Conservation (phyloP, 2,113 vertebrate genomes). For the Cheirogaleus medius region DNA sequence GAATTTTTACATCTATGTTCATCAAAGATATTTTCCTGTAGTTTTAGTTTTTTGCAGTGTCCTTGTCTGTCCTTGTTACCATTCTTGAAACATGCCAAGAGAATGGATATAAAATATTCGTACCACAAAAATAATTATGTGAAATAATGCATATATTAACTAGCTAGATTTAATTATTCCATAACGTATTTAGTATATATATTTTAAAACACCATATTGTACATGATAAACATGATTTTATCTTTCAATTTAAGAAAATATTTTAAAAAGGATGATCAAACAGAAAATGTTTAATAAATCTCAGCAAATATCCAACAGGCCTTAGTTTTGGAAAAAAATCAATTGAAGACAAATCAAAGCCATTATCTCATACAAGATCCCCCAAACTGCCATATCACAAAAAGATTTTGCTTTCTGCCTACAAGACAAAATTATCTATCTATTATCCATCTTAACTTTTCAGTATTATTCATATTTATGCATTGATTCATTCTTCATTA, state of each 20-base stretch:
- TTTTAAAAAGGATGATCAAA: background rate
- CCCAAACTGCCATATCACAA: background rate
- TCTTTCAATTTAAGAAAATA: background rate
- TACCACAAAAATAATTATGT: background rate
- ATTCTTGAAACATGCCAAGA: background rate
- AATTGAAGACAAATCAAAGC: background rate
- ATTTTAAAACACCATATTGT: background rate
- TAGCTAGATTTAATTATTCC: background rate
- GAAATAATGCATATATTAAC: background rate
- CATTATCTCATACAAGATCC: background rate
- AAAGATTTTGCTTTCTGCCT: background rate
- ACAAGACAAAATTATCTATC: background rate
- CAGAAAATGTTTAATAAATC: background rate
- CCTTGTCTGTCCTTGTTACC: background rate
- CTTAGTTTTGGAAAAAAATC: background rate
- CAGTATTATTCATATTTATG: background rate
- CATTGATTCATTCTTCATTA: background rate
- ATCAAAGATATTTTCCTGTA: background rate
- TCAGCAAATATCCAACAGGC: background rate
- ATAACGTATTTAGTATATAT: background rate
- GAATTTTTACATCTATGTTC: background rate
- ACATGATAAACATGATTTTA: background rate
- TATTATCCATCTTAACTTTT: too few relatives aligned
- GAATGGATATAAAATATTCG: background rate
- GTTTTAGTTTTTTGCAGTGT: background rate